Evolutionary conservation across 2,797 vertebrate genomes (phyloP), one percentile per base, ranked within the genome.

Genomic region (Pogonophryne albipinna): DNA sequence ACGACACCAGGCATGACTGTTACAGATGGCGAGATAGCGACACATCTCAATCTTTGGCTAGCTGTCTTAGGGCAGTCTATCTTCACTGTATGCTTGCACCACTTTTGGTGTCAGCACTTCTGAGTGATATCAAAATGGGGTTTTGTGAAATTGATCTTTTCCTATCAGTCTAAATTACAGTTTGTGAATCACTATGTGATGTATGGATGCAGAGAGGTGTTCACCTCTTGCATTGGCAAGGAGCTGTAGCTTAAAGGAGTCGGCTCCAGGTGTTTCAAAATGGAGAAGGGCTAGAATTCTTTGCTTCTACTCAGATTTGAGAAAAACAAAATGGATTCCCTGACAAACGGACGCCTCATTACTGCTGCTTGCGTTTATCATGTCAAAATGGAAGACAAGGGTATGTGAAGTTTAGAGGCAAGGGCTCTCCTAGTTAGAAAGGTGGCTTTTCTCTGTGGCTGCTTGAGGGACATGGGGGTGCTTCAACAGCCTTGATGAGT

Each of bases 381-480:
- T 90, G 92, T 92, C 89, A 92, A 82, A 90, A 87, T 69, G 80
- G 83, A 89, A 87, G 91, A 88, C 85, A 89, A 92, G 91, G 89
- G 83, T 87, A 89, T 86, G 89, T 84, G 87, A 90, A 91, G 85
- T 90, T 91, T 91, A 81, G 79, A 92, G 79, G 88, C 77, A 85
- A 88, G 82, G 89, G 85, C 84, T 90, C 89, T 83, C 85, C 87
- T 91, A 85, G 89, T 89, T 86, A 88, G 90, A 92, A 89, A 92
- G 90, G 91, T 91, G 89, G 87, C 86, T 90, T 89, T 84, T 89
- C 71, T 84, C 62, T 62, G 70, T 45, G 82, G 89, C 87, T 91
- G 87, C 91, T 91, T 89, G 91, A 94, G 91, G 91, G 92, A 92
- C 90, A 86, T 76, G 85, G 81, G 84, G 88, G 87, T 91, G 87